These are phyloP conservation scores for Triplophysa yarkandensis DNA, from an alignment of 2,797 vertebrate genomes.

Conservation along the genomic window DNA sequence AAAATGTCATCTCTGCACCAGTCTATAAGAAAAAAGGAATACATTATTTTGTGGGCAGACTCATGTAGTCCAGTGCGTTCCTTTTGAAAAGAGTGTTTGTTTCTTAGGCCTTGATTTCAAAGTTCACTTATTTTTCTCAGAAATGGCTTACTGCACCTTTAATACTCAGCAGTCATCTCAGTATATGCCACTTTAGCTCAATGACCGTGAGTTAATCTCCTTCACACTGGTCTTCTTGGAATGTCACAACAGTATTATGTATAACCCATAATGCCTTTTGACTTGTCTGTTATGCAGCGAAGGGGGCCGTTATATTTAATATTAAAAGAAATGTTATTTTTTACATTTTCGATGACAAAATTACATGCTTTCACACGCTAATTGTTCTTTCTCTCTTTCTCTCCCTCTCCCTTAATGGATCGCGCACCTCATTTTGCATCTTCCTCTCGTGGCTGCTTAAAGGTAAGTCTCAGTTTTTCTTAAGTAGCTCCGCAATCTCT, in stretches of 20 bases:
- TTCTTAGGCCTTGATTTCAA: too few relatives aligned
- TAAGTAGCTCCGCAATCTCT: constrained; percentile 28
- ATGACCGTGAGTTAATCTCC: constrained; percentile 32
- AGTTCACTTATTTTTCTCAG: too few relatives aligned
- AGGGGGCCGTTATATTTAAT: constrained; percentile 27
- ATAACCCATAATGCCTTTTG: constrained; percentile 28
- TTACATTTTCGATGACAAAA: constrained; percentile 5
- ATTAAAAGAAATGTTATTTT: neutral
- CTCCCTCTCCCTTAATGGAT: constrained; percentile 19
- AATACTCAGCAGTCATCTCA: constrained; percentile 12
- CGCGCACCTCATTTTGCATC: constrained; percentile 13
- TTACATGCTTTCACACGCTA: constrained; percentile 41
- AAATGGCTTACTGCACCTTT: too few relatives aligned
- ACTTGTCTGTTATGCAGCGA: constrained; percentile 12
- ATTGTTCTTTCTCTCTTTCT: constrained; percentile 37
- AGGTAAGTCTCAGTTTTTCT: constrained; percentile 51
- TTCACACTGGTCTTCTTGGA: neutral
- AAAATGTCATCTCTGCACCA: too few relatives aligned
- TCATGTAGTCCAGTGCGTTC: too few relatives aligned
- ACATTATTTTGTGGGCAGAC: too few relatives aligned
- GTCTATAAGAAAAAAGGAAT: too few relatives aligned
- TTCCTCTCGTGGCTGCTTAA: constrained; percentile 29
- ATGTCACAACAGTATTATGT: constrained; percentile 5
- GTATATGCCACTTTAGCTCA: constrained; percentile 16
- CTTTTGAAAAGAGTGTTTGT: too few relatives aligned